phyloP scores from a whole-genome alignment of 2,113 vertebrate genomes.

The Scatophagus argus region DNA sequence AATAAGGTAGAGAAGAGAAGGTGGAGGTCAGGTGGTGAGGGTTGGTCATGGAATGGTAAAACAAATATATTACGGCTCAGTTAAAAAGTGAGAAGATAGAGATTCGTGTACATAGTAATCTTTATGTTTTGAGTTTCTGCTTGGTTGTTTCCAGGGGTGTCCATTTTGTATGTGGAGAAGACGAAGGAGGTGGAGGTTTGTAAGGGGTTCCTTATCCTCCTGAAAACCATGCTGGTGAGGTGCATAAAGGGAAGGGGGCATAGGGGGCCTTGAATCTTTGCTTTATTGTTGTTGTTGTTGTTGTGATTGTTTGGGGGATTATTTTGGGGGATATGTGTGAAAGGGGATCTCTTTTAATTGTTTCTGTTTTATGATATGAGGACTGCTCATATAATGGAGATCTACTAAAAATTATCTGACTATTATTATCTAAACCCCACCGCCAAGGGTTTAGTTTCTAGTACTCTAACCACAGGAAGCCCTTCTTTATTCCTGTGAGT shows the following conservation, averaged over 20 bases:
- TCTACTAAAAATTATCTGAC: conserved; percentile 54
- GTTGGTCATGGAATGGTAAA: conserved; percentile 42
- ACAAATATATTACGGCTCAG: conserved; percentile 51
- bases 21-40: conserved; percentile 28
- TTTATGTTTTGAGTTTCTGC: conserved; percentile 75
- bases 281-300: conserved; percentile 80
- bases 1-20: conserved; percentile 13
- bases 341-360: conserved; percentile 58
- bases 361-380: conserved; percentile 70
- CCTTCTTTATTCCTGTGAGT: conserved; percentile 33
- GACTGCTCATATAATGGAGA: conserved; percentile 57
- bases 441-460: conserved; percentile 49
- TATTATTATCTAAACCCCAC: conserved; percentile 48
- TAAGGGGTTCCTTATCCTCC: conserved; percentile 54
- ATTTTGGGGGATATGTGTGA: conserved; percentile 69
- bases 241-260: conserved; percentile 37
- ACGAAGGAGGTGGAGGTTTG: conserved; percentile 51
- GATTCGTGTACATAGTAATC: conserved; percentile 83
- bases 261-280: conserved; percentile 67
- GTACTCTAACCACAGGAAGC: conserved; percentile 40
- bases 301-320: conserved; percentile 81
- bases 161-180: conserved; percentile 63
- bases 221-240: conserved; percentile 53
- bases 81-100: conserved; percentile 60
- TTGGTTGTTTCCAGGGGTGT: conserved; percentile 48